phyloP scores from a whole-genome alignment of 2,797 vertebrate genomes.

The Octomys mimax region DNA sequence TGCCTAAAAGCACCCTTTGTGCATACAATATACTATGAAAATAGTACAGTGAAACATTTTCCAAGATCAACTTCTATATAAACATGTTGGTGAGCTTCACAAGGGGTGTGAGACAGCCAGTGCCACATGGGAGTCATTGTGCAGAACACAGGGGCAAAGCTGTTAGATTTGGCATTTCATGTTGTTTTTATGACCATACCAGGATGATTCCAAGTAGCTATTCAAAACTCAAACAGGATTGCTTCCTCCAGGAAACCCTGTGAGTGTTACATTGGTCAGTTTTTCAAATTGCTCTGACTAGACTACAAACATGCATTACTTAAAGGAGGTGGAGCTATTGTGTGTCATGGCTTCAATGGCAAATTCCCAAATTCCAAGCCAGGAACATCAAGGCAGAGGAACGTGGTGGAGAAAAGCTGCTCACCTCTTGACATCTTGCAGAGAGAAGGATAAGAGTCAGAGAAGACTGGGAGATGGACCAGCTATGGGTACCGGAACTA shows the following conservation, averaged over 20 bases:
- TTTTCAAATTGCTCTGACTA: neutral
- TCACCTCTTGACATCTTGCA: neutral
- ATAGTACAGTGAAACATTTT: neutral
- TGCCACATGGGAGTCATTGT: neutral
- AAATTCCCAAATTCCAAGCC: neutral
- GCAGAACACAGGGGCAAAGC: neutral
- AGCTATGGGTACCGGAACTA: neutral
- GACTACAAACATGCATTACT: neutral
- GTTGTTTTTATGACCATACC: neutral
- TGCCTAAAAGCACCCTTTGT: neutral
- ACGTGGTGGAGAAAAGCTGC: neutral
- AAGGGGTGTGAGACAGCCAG: neutral
- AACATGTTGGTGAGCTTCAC: neutral
- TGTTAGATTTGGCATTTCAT: slow-evolving; percentile 9
- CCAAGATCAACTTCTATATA: neutral
- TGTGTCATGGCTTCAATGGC: neutral
- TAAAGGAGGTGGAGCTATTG: neutral
- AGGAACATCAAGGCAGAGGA: neutral
- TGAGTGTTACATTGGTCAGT: neutral
- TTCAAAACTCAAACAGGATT: neutral
- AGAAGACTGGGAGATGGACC: neutral
- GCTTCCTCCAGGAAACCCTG: neutral
- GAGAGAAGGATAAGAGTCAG: neutral
- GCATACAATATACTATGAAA: neutral
- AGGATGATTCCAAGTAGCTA: neutral